Base-by-base conservation (phyloP, 2,888 invertebrate genomes). In the Metallyticus violacea region DNA sequence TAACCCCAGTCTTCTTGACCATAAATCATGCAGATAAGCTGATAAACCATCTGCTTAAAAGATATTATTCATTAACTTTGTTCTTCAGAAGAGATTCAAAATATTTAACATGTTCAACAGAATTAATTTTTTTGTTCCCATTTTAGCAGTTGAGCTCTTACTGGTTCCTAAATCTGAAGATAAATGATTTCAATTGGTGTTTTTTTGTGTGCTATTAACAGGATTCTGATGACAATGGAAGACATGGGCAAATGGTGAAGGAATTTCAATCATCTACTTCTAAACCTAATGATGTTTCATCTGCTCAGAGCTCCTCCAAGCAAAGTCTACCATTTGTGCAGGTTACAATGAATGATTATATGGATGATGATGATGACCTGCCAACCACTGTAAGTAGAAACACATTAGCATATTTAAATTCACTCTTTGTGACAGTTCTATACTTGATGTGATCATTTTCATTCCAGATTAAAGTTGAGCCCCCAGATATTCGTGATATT, bases 381-480 rank as follows among this genome's bases (percentile, higher is more conserved):
- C 88, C 89, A 30, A 78, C 88, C n/a, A 87, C 87, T n/a, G 88
- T 89, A 86, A 87, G 85, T 78, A 15, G 9, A 40, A 2, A 15
- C 2, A 79, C 15, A 29, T 25, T 15, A 28, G 9, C 29, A 26
- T 26, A 27, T 7, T 5, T 22, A 27, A 9, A 7, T 28, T 28
- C 26, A 29, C 27, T 7, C 7, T 22, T 7, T 6, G 9, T 79
- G 7, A n/a, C 79, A 26, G 9, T 15, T 79, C 9, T 7, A 7
- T 79, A 79, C 26, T 79, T 30, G 0, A 15, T 62, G 7, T n/a
- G 9, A 22, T 81, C 6, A 25, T 25, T 25, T 82, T 85, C 25
- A 7, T 88, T 88, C 79, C 88, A 90, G 89, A 91, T 91, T 40
- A 91, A 91, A 89, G 90, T 91, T 82, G 90, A 91, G 85, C 91